Percentiles rank a stretch among this genome's conserved stretches.
Evolutionary conservation across 2,888 invertebrate genomes (phyloP).

Genomic region (Caradrina kadenii): DNA sequence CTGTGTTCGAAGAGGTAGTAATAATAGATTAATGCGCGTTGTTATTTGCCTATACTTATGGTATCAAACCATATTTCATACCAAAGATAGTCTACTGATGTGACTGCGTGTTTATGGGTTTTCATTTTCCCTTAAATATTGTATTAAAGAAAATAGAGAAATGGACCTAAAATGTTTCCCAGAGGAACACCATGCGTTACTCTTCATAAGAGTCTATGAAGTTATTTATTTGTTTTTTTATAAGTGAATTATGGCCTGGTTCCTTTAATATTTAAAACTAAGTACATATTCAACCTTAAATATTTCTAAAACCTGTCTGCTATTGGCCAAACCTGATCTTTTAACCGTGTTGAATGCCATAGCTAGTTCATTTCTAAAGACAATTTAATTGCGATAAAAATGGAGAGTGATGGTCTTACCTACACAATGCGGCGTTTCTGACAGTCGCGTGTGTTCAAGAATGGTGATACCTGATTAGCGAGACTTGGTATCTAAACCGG

Average conservation of each 20-base stretch:
- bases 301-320: background rate
- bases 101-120: too few relatives aligned
- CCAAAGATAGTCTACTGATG: too few relatives aligned
- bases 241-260: background rate
- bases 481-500: conserved; percentile 49
- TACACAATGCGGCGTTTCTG: conserved; percentile 31
- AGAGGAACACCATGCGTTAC: background rate
- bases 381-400: conserved; percentile 13
- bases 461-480: conserved; percentile 30
- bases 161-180: background rate
- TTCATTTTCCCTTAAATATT: too few relatives aligned
- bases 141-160: background rate
- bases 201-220: background rate
- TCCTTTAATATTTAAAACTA: background rate
- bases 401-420: conserved; percentile 38
- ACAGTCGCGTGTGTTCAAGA: conserved; percentile 32
- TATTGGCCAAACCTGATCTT: background rate
- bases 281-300: background rate
- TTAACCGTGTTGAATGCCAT: conserved; percentile 4
- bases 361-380: background rate
- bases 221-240: background rate
- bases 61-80: too few relatives aligned
- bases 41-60: too few relatives aligned
- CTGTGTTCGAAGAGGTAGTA: too few relatives aligned
- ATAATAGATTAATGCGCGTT: too few relatives aligned